Conservation (phyloP, 1,140 invertebrate genomes). For the Hormaphis cornu region DNA sequence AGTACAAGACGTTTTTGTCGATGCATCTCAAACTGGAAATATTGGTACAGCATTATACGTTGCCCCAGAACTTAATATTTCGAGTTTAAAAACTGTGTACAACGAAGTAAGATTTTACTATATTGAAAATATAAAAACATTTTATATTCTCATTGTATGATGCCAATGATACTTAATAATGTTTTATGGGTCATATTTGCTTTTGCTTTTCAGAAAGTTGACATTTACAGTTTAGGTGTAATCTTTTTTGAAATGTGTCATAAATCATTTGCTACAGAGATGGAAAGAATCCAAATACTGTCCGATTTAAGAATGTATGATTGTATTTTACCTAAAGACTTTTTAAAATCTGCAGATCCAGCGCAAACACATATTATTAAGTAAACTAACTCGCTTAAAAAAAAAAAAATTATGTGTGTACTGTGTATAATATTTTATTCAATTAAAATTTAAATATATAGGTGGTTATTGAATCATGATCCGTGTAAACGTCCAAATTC, state of each 20-base stretch:
- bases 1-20: slow-evolving; percentile 31
- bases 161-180: too few species aligned
- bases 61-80: slow-evolving; percentile 72
- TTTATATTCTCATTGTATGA: background rate
- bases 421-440: background rate
- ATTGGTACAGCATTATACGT: slow-evolving; percentile 90
- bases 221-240: slow-evolving; percentile 85
- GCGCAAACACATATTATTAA: slow-evolving; percentile 45
- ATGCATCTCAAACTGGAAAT: slow-evolving; percentile 62
- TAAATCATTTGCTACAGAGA: slow-evolving; percentile 65
- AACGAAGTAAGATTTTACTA: slow-evolving; percentile 47
- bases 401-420: background rate
- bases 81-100: slow-evolving; percentile 57
- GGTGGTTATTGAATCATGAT: slow-evolving; percentile 79
- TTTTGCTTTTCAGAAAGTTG: slow-evolving; percentile 66
- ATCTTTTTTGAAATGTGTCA: slow-evolving; percentile 94
- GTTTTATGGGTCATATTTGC: background rate
- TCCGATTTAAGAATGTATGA: slow-evolving; percentile 55
- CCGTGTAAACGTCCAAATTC: slow-evolving; percentile 70
- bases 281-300: slow-evolving; percentile 78
- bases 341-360: slow-evolving; percentile 45
- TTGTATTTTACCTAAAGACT: slow-evolving; percentile 58
- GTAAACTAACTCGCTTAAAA: slow-evolving; percentile 41
- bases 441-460: slow-evolving; percentile 36
- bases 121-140: too few species aligned